Evolutionary conservation across 2,113 vertebrate genomes (phyloP), one percentile per base, ranked within the genome.

Genomic region (Danionella cerebrum): DNA sequence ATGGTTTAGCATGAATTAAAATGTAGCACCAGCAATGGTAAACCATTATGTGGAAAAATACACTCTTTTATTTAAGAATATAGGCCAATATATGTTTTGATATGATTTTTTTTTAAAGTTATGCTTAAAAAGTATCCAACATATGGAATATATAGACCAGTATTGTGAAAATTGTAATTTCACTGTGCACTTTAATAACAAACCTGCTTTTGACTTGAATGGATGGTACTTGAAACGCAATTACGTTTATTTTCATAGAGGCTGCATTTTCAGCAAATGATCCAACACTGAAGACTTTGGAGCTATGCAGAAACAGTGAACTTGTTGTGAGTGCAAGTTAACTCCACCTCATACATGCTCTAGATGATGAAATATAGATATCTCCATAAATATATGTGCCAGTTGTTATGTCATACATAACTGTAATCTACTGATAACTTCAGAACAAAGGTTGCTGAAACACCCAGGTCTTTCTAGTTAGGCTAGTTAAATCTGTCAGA

Each of bases 361-460:
- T 9, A 33, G 24, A 6, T 27, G 18, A 71, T 70, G 51, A 52
- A 42, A 11, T 13, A 25, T 33, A 45, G 29, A 16, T 13, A 16
- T 36, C 29, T 19, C 25, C 33, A 42, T 39, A 64, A 12, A 63
- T 60, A 19, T 22, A 38, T 63, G 14, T 5, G 29, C 36, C n/a
- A 22, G 9, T 19, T n/a, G 22, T 69, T 72, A 70, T 52, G 53
- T 47, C 47, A 66, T 79, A 74, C 74, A 59, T 13, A 41, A 41
- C 2, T 31, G 13, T 41, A 54, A 63, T 36, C 25, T 16, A 63
- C 44, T 38, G 48, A 82, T 72, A 78, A 70, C 31, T 38, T 57
- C 36, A 0, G 78, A 63, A 10, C 79, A 86, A 84, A 65, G 84
- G 85, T 83, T 79, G 82, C 25, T 18, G 41, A 59, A 10, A 48